phyloP scores from a whole-genome alignment of 92 coral and sea anemone species.

The Chrysogorgia sp. region DNA sequence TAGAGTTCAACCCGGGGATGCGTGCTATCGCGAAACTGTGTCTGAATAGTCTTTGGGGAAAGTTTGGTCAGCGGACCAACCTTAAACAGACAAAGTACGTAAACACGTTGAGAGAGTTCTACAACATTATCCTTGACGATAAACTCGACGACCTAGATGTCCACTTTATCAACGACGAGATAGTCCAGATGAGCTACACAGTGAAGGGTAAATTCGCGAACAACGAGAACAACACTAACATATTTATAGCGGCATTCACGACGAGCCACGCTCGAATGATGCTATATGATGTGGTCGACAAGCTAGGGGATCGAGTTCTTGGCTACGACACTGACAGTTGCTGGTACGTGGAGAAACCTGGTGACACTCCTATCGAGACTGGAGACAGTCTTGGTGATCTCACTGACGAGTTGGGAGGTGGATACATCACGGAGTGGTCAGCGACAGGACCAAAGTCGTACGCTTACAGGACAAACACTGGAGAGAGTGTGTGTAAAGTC shows the following conservation, averaged over 20 bases:
- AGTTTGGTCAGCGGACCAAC: slow-evolving; percentile 32
- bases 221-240: slow-evolving; percentile 34
- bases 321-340: neutral
- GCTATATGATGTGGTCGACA: neutral
- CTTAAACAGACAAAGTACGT: slow-evolving; percentile 44
- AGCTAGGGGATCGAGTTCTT: neutral
- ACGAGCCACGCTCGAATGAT: slow-evolving; percentile 21
- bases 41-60: slow-evolving; percentile 40
- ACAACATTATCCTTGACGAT: slow-evolving; percentile 41
- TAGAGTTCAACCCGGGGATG: neutral
- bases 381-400: neutral
- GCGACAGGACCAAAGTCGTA: neutral
- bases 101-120: slow-evolving; percentile 30
- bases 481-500: neutral
- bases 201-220: slow-evolving; percentile 24
- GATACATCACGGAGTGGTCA: neutral
- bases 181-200: slow-evolving; percentile 13
- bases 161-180: slow-evolving; percentile 46
- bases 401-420: neutral
- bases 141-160: slow-evolving; percentile 16
- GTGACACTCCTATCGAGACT: neutral
- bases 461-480: neutral
- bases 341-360: neutral
- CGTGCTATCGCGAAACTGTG: slow-evolving; percentile 33
- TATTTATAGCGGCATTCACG: slow-evolving; percentile 28